A percentile compares a stretch with the other conserved stretches of the same genome.
Evolutionary conservation across 2,888 invertebrate species (phyloP).

Genomic region (Hetaerina titia): DNA sequence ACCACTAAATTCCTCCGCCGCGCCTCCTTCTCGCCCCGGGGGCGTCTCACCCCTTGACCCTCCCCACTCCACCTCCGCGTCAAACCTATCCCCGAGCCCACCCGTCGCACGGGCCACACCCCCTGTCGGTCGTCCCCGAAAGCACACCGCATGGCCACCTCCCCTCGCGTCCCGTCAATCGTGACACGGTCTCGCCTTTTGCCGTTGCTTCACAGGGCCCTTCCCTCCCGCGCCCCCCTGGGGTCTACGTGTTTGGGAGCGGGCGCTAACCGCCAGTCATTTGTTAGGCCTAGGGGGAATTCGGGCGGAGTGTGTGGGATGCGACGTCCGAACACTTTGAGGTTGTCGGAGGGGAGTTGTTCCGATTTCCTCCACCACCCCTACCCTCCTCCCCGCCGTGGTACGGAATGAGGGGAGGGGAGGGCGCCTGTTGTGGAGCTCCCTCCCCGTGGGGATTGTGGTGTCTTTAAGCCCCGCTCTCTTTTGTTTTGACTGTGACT

Average conservation of each 20-base stretch:
- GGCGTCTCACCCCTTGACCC: background rate
- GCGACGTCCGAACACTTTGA: background rate
- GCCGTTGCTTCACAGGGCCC: background rate
- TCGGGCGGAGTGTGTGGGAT: background rate
- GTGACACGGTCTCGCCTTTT: conserved; percentile 21
- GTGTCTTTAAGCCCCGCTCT: background rate
- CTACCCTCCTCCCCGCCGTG: no score
- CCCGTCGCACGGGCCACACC: no score
- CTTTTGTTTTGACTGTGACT: background rate
- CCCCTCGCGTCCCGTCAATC: background rate
- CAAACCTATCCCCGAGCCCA: background rate
- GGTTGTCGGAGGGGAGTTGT: background rate
- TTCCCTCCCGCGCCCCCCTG: background rate
- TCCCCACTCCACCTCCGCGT: background rate
- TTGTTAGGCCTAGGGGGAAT: background rate
- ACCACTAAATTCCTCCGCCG: background rate
- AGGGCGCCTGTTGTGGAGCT: background rate
- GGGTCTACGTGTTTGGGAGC: background rate
- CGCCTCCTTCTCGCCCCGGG: background rate
- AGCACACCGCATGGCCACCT: background rate
- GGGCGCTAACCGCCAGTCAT: conserved; percentile 26
- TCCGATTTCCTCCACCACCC: background rate
- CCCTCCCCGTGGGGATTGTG: background rate
- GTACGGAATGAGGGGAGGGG: background rate
- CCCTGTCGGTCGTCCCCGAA: no score